Base-by-base conservation (phyloP, 2,113 vertebrate species). In the Bungarus multicinctus region DNA sequence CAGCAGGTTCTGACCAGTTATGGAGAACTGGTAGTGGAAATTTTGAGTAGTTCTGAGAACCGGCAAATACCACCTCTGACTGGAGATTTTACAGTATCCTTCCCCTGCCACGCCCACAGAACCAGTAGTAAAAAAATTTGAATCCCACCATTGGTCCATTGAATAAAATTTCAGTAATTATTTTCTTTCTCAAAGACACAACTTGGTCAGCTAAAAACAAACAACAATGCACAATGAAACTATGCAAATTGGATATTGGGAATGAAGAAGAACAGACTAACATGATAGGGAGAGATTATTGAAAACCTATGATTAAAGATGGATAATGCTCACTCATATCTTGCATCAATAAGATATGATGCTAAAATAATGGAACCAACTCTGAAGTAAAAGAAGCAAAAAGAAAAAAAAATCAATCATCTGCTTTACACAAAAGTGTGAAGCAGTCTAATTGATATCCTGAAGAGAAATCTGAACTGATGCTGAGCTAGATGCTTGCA, bases 161-260 rank as follows among this genome's bases (percentile, higher is more conserved):
- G 14, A 45, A 34, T n/a, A 30, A 74, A 20, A 12, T 14, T 0
- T 6, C 58, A 89, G 89, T 20, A 95, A 91, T 20, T 54, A 22
- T 27, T 90, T 91, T 16, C 30, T 30, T 47, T n/a, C 57, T 87
- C 3, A 57, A 87, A 64, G 74, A 39, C 60, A 10, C 90, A 69
- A 94, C n/a, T 22, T 45, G 55, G 5, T 34, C 25, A 60, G 25
- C 23, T 25, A 27, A 60, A 60, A 60, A 57, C 9, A 85, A 34
- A 90, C 18, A 16, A 45, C 0, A 64, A 0, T 54, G 22, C 60
- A 91, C 90, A 53, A 39, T 20, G 89, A 90, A 91, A 8, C 20
- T 8, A 69, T 0, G 0, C 60, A 55, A 81, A 88, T 54, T 47
- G 4, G 11, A 5, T 2, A 34, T 18, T 34, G 64, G 30, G 30